Conservation (phyloP, 2,113 vertebrate genomes). For the Xenopus tropicalis region UCB_Xtro_10.0 CM004448.2:92855001-92855500, state of each 20-base stretch:
- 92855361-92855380: no score
- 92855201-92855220: conserved; percentile 26
- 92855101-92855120: conserved; percentile 63
- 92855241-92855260: conserved; percentile 59
- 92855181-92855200: conserved; percentile 64
- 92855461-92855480: no score
- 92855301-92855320: no score
- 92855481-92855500: no score
- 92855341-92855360: no score
- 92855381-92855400: no score
- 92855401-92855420: no score
- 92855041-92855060: conserved; percentile 54
- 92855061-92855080: conserved; percentile 74
- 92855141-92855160: conserved; percentile 94
- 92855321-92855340: no score
- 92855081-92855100: conserved; percentile 55
- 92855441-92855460: no score
- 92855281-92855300: no score
- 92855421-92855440: no score
- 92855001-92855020: conserved; percentile 70
- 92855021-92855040: conserved; percentile 55
- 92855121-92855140: conserved; percentile 60
- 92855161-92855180: conserved; percentile 67
- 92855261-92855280: conserved; percentile 50
- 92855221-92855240: conserved; percentile 47